Conservation (phyloP, 2,888 invertebrate genomes). For the Melipona beecheii region DNA sequence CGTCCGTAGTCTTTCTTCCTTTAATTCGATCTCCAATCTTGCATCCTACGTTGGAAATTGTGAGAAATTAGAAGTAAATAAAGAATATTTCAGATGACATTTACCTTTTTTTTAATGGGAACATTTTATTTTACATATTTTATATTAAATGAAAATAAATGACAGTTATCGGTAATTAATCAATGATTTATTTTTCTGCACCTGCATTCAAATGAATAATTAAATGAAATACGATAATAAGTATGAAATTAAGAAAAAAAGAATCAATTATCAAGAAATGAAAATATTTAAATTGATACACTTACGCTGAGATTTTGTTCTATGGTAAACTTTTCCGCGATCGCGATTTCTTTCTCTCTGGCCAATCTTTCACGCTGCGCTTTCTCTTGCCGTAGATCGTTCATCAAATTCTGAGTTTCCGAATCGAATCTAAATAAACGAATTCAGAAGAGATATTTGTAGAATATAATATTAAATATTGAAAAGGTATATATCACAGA, state of each 20-base stretch:
- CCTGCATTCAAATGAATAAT: too few species aligned
- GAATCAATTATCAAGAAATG: not conserved
- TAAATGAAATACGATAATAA: too few species aligned
- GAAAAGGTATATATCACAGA: not conserved
- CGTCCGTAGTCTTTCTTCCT: slow-evolving; percentile 92
- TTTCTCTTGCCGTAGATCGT: slow-evolving; percentile 93
- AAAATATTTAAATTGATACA: slow-evolving; percentile 48
- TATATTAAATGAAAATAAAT: too few species aligned
- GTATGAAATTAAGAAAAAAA: too few species aligned
- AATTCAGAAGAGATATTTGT: not conserved
- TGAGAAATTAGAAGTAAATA: too few species aligned
- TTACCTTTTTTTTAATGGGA: too few species aligned
- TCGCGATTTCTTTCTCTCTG: slow-evolving; percentile 93
- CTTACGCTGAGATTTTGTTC: slow-evolving; percentile 94
- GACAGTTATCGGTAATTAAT: too few species aligned
- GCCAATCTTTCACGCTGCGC: slow-evolving; percentile 91
- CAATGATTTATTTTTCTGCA: too few species aligned
- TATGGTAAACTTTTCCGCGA: slow-evolving; percentile 93
- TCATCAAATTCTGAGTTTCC: slow-evolving; percentile 92
- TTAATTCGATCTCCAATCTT: slow-evolving; percentile 94
- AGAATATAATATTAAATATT: not conserved
- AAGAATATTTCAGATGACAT: not conserved
- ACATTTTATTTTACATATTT: too few species aligned
- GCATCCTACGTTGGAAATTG: slow-evolving; percentile 87
- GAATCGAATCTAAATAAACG: slow-evolving; percentile 78